Evolutionary conservation across 2,797 vertebrate genomes (phyloP), one percentile per base, ranked within the genome.

Genomic region (Sebastolobus alascanus): DNA sequence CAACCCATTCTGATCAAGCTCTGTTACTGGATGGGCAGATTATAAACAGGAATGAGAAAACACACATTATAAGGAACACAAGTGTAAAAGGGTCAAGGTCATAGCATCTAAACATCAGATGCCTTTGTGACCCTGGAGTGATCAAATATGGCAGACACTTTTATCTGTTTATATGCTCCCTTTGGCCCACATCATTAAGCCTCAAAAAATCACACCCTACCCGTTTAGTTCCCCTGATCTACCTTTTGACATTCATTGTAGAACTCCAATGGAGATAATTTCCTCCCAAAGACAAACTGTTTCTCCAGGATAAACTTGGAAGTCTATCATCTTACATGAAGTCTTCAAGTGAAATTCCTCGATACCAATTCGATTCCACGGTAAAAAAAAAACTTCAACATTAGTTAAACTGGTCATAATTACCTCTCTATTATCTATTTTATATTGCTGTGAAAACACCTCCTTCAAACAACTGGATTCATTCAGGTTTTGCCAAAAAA

Each of bases 1-100:
- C 79, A 88, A 61, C 25, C 69, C 56, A 82, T 86, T 86, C 74
- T 79, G 77, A 90, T 90, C 79, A 90, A 85, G 58, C 78, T 82
- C 68, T 61, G 66, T 73, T 31, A 79, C 56, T 74, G 65, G 58
- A 80, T 82, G 71, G 81, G 37, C 80, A 81, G 54, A 81, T 78
- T 58, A 16, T 61, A 46, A 82, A 67, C 50, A 65, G 27, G 27
- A 73, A 59, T 66, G 8, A 56, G 67, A 27, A 35, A 8, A 71
- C 20, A 78, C 27, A 58, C 25, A 68, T 58, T 58, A n/a, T 40
- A 54, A 55, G n/a, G 16, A 16, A 55, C 6, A 4, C 6, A 4
- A 67, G 8, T 43, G 33, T 52, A n/a, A 56, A 55, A 46, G 54
- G n/a, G 31, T 35, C 8, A 3, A 18, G 14, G 9, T 11, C 1